Conservation (phyloP, 2,113 vertebrate genomes). For the Patagioenas fasciata region DNA sequence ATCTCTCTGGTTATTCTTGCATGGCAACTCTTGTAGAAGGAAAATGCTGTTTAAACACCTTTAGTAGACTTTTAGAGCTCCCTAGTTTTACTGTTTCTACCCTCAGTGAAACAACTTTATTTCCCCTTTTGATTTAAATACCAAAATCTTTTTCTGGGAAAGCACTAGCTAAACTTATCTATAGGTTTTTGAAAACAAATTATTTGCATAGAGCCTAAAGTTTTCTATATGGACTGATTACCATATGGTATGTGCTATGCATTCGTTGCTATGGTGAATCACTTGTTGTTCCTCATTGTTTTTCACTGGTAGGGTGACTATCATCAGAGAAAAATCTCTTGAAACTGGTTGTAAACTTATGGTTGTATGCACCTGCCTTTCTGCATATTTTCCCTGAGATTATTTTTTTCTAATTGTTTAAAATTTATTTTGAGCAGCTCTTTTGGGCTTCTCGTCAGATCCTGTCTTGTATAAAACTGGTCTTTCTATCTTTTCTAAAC, state of each 20-base stretch:
- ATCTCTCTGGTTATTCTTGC: not conserved
- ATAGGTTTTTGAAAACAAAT: not conserved
- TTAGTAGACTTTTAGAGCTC: not conserved
- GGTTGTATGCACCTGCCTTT: conserved; percentile 34
- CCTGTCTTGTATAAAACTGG: conserved; percentile 16
- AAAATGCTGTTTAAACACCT: not conserved
- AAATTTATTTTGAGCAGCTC: conserved; percentile 37
- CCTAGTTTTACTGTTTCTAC: not conserved
- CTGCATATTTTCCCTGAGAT: not conserved
- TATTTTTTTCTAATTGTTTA: conserved; percentile 31
- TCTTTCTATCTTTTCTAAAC: not conserved
- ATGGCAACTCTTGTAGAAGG: not conserved
- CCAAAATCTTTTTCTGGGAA: not conserved
- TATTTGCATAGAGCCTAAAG: not conserved
- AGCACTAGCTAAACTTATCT: not conserved
- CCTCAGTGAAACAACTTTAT: not conserved
- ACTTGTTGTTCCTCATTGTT: conserved; percentile 40
- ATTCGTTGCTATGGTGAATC: conserved; percentile 27
- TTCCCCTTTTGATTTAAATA: not conserved
- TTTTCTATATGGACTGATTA: conserved; percentile 22
- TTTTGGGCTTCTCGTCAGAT: not conserved
- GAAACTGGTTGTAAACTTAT: conserved; percentile 24
- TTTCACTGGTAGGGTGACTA: conserved; percentile 38
- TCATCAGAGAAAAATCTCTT: conserved; percentile 45
- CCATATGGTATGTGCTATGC: not conserved